These are phyloP conservation scores for Odontocerum albicorne DNA, from an alignment of 2,888 invertebrate genomes.

Conservation along the genomic window DNA sequence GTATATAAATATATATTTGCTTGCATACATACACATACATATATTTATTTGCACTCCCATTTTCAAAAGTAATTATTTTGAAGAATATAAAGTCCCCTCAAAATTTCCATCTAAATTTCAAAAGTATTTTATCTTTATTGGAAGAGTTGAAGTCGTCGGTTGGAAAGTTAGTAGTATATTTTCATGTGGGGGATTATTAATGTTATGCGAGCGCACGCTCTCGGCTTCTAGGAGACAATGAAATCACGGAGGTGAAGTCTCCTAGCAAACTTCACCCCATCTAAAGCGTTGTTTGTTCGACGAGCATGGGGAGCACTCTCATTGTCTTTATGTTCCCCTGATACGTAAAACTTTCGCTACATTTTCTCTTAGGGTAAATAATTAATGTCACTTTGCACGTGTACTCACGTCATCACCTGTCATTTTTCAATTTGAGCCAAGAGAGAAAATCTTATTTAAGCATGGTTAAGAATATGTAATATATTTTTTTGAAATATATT, in stretches of 20 bases:
- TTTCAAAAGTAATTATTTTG: no score
- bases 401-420: slow-evolving; percentile 3
- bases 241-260: slow-evolving; percentile 19
- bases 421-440: no score
- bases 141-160: no score
- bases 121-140: no score
- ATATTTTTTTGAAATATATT: no score
- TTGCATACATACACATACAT: no score
- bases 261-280: slow-evolving; percentile 11
- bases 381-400: slow-evolving; percentile 11
- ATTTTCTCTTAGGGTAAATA: slow-evolving; percentile 21
- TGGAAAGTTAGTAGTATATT: background rate
- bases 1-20: no score
- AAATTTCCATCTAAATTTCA: no score
- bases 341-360: slow-evolving; percentile 14
- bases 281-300: slow-evolving; percentile 7
- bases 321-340: slow-evolving; percentile 20
- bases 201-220: slow-evolving; percentile 9
- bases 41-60: no score
- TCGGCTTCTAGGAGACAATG: slow-evolving; percentile 10
- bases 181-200: slow-evolving; percentile 3
- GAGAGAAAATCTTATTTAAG: no score
- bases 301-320: slow-evolving; percentile 10
- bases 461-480: no score
- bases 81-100: no score